Evolutionary conservation across 2,797 vertebrate genomes (phyloP).

Genomic region (Astyanax mexicanus): DNA sequence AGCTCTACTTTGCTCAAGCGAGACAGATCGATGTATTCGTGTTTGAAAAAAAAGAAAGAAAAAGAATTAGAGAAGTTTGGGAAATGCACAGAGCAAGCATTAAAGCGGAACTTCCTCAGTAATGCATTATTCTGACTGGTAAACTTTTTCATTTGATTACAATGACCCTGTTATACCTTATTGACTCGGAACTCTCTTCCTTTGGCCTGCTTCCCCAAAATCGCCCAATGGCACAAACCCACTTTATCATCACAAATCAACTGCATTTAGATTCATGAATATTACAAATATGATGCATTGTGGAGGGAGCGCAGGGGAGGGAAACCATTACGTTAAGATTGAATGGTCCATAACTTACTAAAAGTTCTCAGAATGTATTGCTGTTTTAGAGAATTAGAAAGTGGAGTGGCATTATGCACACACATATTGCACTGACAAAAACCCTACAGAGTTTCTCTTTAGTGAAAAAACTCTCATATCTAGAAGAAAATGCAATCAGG

Average conservation of each 20-base stretch:
- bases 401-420: slow-evolving; percentile 17
- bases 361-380: not conserved
- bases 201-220: slow-evolving; percentile 34
- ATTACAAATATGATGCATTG: slow-evolving; percentile 26
- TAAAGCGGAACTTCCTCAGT: slow-evolving; percentile 28
- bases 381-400: slow-evolving; percentile 3
- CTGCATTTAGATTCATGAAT: slow-evolving; percentile 40
- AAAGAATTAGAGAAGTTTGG: slow-evolving; percentile 9
- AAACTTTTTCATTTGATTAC: slow-evolving; percentile 45
- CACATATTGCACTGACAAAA: not conserved
- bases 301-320: slow-evolving; percentile 13
- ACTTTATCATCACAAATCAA: slow-evolving; percentile 55
- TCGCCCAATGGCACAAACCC: slow-evolving; percentile 35
- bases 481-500: too few relatives aligned
- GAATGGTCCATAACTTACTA: slow-evolving; percentile 6
- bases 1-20: not conserved
- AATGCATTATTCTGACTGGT: slow-evolving; percentile 50
- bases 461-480: too few relatives aligned
- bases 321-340: slow-evolving; percentile 39
- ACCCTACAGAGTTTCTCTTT: too few relatives aligned
- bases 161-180: slow-evolving; percentile 41
- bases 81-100: slow-evolving; percentile 1
- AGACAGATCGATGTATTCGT: not conserved
- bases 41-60: not conserved
- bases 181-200: slow-evolving; percentile 36